phyloP scores from a whole-genome alignment of 2,113 vertebrate genomes.

The Tamias sibiricus region DNA sequence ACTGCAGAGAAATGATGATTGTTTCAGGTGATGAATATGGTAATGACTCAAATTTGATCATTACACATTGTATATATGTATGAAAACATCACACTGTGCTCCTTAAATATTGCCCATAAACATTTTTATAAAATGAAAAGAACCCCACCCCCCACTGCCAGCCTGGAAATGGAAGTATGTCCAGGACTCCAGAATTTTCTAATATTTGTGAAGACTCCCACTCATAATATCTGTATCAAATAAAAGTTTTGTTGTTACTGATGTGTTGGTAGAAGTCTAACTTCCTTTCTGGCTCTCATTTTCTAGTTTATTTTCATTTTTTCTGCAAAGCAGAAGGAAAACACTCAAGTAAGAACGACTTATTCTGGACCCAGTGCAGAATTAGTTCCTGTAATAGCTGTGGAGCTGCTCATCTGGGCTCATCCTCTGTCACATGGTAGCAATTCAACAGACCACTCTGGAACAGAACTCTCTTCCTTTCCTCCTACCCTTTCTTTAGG shows the following conservation, averaged over 20 bases:
- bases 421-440: background rate
- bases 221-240: background rate
- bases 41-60: too few species aligned
- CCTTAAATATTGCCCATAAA: background rate
- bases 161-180: background rate
- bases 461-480: background rate
- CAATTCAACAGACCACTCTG: background rate
- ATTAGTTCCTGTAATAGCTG: fast-evolving
- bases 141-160: background rate
- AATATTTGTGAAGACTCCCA: background rate
- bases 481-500: background rate
- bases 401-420: too few species aligned
- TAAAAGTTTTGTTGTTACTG: background rate
- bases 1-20: background rate
- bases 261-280: background rate
- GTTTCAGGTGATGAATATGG: too few species aligned
- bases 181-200: background rate
- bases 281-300: background rate
- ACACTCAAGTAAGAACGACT: background rate
- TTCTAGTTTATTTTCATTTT: background rate
- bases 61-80: too few species aligned
- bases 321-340: background rate
- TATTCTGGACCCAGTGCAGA: too few species aligned
- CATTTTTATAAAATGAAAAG: background rate
- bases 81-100: too few species aligned